Evolutionary conservation across 2,888 invertebrate genomes (phyloP).

Genomic region (Diarsia dahlii): DNA sequence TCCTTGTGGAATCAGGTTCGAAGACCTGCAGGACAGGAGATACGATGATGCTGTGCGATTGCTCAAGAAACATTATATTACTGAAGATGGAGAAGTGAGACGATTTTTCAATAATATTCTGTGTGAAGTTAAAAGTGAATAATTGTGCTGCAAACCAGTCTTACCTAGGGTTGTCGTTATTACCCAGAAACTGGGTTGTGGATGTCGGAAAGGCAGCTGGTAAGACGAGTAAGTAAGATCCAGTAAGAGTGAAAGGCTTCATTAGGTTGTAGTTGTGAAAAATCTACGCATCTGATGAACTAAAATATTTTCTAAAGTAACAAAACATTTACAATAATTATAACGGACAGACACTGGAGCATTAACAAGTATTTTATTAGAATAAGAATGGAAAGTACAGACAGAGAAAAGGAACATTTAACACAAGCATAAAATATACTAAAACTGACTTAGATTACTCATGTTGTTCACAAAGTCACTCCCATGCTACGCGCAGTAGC

Average conservation of each 20-base stretch:
- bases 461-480: not conserved
- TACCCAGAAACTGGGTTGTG: not conserved
- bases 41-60: slow-evolving; percentile 84
- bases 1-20: slow-evolving; percentile 84
- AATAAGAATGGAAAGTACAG: not conserved
- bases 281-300: no score
- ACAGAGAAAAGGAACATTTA: not conserved
- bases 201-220: not conserved
- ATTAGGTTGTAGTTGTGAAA: not conserved
- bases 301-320: no score
- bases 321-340: no score
- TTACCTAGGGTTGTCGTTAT: not conserved
- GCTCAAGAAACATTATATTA: slow-evolving; percentile 84
- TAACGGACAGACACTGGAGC: not conserved
- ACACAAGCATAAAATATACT: not conserved
- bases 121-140: no score
- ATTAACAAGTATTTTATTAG: not conserved
- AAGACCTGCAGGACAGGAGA: slow-evolving; percentile 86
- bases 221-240: no score
- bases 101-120: not conserved
- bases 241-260: not conserved
- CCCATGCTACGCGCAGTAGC: not conserved
- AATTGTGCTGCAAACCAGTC: not conserved
- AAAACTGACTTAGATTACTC: not conserved
- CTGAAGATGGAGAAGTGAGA: slow-evolving; percentile 85